Evolutionary conservation across 2,888 invertebrate genomes (phyloP), one percentile per base, ranked within the genome.

Genomic region (Lymantria dispar): DNA sequence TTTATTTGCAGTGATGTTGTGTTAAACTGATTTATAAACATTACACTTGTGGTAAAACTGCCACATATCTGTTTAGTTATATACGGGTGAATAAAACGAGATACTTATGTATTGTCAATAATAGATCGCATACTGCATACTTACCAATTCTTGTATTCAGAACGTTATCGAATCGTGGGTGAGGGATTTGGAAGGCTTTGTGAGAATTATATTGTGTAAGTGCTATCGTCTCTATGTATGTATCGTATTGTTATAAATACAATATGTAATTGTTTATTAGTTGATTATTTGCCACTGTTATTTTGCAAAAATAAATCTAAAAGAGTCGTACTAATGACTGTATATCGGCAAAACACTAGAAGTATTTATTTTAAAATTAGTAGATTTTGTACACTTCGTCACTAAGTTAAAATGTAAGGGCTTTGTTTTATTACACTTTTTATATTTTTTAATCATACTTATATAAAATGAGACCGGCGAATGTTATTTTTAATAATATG

Each of bases 1-100:
- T 80, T 80, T 78, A 78, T 83, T 83, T 80, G 74, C 76, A 79
- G 87, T 88, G 86, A 83, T 81, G 75, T 85, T 82, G 75, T 80
- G 89, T 85, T 78, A 79, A 80, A 79, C 69, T 71, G 69, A 74
- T 75, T 75, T 74, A 68, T 68, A 68, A 71, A 76, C 56, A 54
- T 72, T 68, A 72, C 63, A 67, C 67, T 74, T 58, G 78, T 83
- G 78, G 72, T 75, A 79, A n/a, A 77, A 70, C 72, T 74, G 70
- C 68, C 64, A 76, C 72, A 71, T 60, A 69, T 72, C 68, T 69
- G 68, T 74, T 64, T 54, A 62, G 62, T 62, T 58, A 55, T 62
- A 72, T 72, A 75, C 75, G 76, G 82, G 83, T 85, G 84, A 84
- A 78, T 78, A 77, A 70, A 68, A 65, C 64, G 55, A 56, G 50